Evolutionary conservation across 1,140 invertebrate genomes (phyloP), one percentile per base, ranked within the genome.

Genomic region (Achroia grisella): DNA sequence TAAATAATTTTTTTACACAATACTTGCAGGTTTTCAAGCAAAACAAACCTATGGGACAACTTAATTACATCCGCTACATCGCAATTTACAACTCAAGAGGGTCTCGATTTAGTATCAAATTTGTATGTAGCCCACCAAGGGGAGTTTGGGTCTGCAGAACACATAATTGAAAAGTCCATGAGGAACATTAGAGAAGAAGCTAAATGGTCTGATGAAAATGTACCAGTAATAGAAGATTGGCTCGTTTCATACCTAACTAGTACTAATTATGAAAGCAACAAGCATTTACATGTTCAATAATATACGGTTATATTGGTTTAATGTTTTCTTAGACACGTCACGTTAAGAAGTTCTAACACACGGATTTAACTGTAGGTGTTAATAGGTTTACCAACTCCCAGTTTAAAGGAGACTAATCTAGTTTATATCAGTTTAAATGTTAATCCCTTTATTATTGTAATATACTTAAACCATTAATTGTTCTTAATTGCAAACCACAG

Each of bases 1-100:
- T n/a, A n/a, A n/a, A n/a, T n/a, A n/a, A n/a, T n/a, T n/a, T n/a
- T n/a, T n/a, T n/a, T n/a, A n/a, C n/a, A 23, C 17, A 23, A 23
- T 23, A 23, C 6, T 56, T 74, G 49, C 56, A 92, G 91, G 63
- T 90, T 92, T 58, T 79, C 88, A 39, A 88, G 88, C 14, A 91
- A 90, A 62, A 89, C 89, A 0, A 89, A 90, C 55, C 68, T 93
- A 9, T 94, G 93, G 93, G 89, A 92, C 43, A 90, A 88, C 58
- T 76, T 94, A 4, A 89, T 94, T 9, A 89, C 90, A 35, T 90
- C 90, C 8, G 91, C 92, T 0, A 92, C 91, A 0, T 90, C 89
- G 0, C 87, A 89, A 8, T 93, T 93, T 63, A 91, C 90, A 27
- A 93, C 91, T 0, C 88, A 93, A 62, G 88, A 90, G 48, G 92